A percentile compares a stretch with the other conserved stretches of the same genome.
phyloP scores from a whole-genome alignment of 2,797 vertebrate species.

The Cottoperca gobio region DNA sequence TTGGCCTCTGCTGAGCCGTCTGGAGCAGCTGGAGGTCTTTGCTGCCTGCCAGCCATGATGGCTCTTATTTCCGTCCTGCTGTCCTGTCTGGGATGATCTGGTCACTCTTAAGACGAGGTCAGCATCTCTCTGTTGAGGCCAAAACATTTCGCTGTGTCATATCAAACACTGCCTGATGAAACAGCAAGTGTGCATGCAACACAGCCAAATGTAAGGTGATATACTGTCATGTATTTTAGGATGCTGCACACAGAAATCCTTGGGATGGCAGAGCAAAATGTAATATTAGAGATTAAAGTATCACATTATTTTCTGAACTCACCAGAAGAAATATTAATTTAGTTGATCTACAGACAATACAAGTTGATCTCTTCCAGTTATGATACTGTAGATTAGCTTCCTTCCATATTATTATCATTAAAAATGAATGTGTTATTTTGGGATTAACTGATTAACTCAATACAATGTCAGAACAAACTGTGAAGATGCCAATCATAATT shows the following conservation, averaged over 20 bases:
- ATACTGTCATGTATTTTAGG: not conserved
- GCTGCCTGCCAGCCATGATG: conserved; percentile 68
- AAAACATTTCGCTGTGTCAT: not conserved
- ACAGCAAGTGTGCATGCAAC: not conserved
- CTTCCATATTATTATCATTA: not conserved
- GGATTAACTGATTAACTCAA: not conserved
- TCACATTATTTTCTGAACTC: too few species aligned
- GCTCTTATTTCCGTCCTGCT: conserved; percentile 1
- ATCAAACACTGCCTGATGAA: not conserved
- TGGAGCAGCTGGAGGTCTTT: conserved; percentile 36
- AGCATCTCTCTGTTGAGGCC: conserved; percentile 49
- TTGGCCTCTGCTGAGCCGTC: conserved; percentile 57
- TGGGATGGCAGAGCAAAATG: too few species aligned
- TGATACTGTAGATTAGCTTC: not conserved
- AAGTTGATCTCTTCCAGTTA: not conserved
- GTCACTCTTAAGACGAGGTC: conserved; percentile 40
- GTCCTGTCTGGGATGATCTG: conserved; percentile 19
- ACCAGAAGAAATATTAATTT: not conserved
- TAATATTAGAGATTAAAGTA: too few species aligned
- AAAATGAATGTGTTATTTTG: not conserved
- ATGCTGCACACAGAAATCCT: not conserved
- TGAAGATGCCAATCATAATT: not conserved
- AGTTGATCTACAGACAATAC: not conserved
- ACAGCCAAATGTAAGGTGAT: not conserved
- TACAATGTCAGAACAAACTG: not conserved